Evolutionary conservation across 2,888 invertebrate species (phyloP), one percentile per base, ranked within the genome.

Genomic region (Andrena dorsata): DNA sequence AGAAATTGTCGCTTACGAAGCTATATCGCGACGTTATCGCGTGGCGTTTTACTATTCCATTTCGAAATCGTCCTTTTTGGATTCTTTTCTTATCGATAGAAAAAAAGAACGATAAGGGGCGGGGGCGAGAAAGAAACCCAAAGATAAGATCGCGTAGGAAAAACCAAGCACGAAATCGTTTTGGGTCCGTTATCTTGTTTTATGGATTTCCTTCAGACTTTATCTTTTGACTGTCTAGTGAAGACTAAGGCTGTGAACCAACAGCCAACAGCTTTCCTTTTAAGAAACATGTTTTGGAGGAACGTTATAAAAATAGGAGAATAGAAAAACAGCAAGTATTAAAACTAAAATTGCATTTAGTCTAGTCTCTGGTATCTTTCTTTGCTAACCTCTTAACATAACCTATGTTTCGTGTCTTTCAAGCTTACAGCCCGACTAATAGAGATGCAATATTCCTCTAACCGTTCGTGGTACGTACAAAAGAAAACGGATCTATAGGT

Each of bases 1-100:
- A 68, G 23, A 23, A 28, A 51, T 63, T 58, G 20, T 16, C 41
- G 41, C 1, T 41, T 41, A 41, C 41, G 16, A 41, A 41, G 41
- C 32, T 66, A 68, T 83, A 83, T 83, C 78, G 28, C 10, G 2
- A 5, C 20, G 32, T 71, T 82, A 75, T 82, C 78, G 16, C 28
- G n/a, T 23, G 47, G 23, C 30, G 53, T 83, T 74, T 71, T 68
- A 74, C 74, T 69, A 65, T 61, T 74, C 60, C 71, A 30, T 64
- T 65, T 58, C 8, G 30, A 72, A 75, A 10, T 64, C 8, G n/a
- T 66, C 56, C 26, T 53, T 74, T 70, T 20, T 13, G 3, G 8
- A 20, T 26, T 23, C 26, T 16, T 26, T 30, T 23, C 32, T 82
- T 83, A 73, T 81, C 70, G 30, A 47, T 13, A 0, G n/a, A 8